These are phyloP conservation scores for Menura novaehollandiae DNA, from an alignment of 2,113 vertebrate species.

Conservation along the genomic window DNA sequence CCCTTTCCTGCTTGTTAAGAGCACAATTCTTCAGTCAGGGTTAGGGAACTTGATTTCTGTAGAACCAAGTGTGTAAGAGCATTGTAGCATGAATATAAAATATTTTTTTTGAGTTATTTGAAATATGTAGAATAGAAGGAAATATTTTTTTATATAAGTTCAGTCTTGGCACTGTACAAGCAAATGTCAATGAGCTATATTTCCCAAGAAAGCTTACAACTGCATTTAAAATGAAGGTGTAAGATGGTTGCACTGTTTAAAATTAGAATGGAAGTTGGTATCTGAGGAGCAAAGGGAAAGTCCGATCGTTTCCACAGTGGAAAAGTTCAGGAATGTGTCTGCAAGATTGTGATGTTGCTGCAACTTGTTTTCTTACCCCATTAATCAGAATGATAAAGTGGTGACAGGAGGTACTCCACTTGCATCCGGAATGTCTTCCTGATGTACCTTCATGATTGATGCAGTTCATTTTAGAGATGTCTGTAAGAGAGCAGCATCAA, in stretches of 20 bases:
- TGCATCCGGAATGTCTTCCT: not conserved
- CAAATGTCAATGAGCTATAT: not conserved
- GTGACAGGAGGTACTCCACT: not conserved
- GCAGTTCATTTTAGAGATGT: not conserved
- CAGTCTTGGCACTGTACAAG: not conserved
- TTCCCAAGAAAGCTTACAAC: not conserved
- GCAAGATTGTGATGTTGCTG: not conserved
- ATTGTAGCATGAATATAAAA: not conserved
- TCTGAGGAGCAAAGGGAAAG: not conserved
- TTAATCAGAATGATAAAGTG: conserved; percentile 21
- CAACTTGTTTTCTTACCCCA: not conserved
- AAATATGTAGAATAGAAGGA: not conserved
- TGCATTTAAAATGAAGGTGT: not conserved
- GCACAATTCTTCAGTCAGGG: not conserved
- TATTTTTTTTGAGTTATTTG: not conserved
- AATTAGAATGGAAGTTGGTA: not conserved
- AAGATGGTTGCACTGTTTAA: not conserved
- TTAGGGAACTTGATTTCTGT: not conserved
- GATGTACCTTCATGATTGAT: not conserved
- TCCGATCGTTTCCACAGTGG: not conserved
- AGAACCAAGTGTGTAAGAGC: not conserved
- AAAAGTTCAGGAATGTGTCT: not conserved
- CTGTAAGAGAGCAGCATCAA: not conserved
- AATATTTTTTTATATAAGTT: not conserved
- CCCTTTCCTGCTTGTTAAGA: not conserved